Base-by-base conservation (phyloP, 2,113 vertebrate genomes). In the Cepphus grylle region DNA sequence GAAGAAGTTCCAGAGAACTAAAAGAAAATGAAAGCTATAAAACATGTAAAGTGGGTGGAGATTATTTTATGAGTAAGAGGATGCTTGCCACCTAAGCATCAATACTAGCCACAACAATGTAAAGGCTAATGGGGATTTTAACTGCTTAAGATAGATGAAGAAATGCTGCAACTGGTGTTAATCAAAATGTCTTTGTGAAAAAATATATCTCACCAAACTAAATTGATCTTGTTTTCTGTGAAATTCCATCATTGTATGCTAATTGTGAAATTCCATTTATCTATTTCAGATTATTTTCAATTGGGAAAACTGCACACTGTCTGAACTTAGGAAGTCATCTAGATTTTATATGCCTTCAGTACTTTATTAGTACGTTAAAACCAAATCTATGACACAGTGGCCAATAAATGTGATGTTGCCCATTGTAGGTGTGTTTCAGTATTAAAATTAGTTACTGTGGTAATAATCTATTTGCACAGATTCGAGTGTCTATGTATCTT, bases 161-260 rank as follows among this genome's bases (percentile, higher is more conserved):
- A 73, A 77, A 65, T 61, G 4, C 12, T 84, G 34, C 29, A 14
- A 74, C 89, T n/a, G 81, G 15, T 34, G 18, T 70, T 91, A 81
- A 91, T 30, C 3, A 67, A 85, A 90, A 82, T 21, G 1, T 40
- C 18, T 72, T 86, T 50, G 25, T 62, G 17, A 59, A 80, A 88
- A 81, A 62, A 58, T 2, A 0, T 25, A 32, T 58, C 32, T 74
- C 4, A 1, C 7, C 0, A 1, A 74, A 42, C 7, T 53, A 50
- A 62, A 66, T 15, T 42, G 15, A 86, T 69, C 17, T 53, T 66
- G 12, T 49, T 91, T 56, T 56, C 30, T 58, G 40, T 56, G n/a
- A 73, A 85, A 62, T 81, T 77, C 25, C 55, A 78, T 79, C 40
- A 36, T 25, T 38, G 36, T 30, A 52, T 43, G 14, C 34, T 61